phyloP scores from a whole-genome alignment of 2,888 invertebrate species.

The Archips crataeganus region DNA sequence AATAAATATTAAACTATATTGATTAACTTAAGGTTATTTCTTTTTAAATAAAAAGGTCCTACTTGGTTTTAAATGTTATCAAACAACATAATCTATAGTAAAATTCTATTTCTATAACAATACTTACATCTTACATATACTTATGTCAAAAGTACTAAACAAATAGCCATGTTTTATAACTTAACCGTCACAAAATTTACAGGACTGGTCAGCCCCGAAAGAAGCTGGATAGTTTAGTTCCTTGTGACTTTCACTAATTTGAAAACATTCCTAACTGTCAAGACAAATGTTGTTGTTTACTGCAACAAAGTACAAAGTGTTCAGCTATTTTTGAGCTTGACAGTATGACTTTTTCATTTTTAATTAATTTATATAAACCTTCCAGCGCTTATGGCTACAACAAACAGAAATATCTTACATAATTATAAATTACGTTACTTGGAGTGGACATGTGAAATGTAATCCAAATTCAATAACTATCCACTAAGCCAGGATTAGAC shows the following conservation, averaged over 20 bases:
- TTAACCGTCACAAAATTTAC: neutral
- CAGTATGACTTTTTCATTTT: no score
- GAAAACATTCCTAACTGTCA: neutral
- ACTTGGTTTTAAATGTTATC: neutral
- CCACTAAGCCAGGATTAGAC: no score
- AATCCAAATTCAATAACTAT: no score
- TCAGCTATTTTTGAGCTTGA: no score
- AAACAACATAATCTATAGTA: constrained; percentile 15
- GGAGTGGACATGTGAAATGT: no score
- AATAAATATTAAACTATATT: constrained; percentile 29
- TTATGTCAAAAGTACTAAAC: constrained; percentile 12
- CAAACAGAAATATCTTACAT: no score
- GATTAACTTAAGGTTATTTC: constrained; percentile 6
- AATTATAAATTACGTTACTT: no score
- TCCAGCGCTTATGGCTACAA: neutral
- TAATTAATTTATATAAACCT: no score
- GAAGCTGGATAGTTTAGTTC: neutral
- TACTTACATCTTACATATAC: constrained; percentile 11
- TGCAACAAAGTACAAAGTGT: neutral
- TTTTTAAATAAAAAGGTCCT: neutral
- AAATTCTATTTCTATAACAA: constrained; percentile 30
- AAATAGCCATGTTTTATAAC: constrained; percentile 7
- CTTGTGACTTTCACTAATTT: neutral
- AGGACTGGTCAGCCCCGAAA: neutral
- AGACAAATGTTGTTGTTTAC: no score